Percentiles rank a stretch among this genome's conserved stretches.
Conservation (phyloP, 2,888 invertebrate species). For the Emmelina monodactyla region DNA sequence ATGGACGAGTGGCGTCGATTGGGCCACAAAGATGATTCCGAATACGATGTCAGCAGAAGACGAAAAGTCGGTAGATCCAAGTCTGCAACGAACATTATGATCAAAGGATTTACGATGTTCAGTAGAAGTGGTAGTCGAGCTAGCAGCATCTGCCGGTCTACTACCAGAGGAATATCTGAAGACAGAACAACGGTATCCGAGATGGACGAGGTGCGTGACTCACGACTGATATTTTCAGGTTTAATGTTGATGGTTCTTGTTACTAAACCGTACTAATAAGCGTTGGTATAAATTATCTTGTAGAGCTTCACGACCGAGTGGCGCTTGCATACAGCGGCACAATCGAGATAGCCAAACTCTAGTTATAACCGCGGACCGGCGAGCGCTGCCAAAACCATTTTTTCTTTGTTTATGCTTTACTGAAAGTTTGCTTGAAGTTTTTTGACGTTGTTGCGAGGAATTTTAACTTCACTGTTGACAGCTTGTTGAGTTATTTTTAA, state of each 20-base stretch:
- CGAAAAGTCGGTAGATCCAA: slow-evolving; percentile 68
- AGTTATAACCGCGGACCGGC: background rate
- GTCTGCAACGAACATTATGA: slow-evolving; percentile 84
- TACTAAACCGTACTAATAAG: background rate
- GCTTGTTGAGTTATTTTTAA: too few relatives aligned
- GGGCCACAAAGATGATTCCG: slow-evolving; percentile 68
- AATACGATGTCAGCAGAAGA: slow-evolving; percentile 38
- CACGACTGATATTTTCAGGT: background rate
- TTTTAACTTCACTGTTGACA: too few relatives aligned
- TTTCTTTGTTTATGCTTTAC: slow-evolving; percentile 39
- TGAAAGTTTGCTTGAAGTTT: too few relatives aligned
- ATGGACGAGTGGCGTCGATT: slow-evolving; percentile 86
- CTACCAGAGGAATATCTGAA: slow-evolving; percentile 65
- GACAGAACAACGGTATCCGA: slow-evolving; percentile 72
- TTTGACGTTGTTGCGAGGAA: too few relatives aligned
- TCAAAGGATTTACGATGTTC: slow-evolving; percentile 80
- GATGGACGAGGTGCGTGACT: slow-evolving; percentile 53
- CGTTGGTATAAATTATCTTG: background rate
- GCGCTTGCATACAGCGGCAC: slow-evolving; percentile 25
- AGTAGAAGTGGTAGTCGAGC: slow-evolving; percentile 63
- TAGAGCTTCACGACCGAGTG: slow-evolving; percentile 17
- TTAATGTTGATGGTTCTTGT: background rate
- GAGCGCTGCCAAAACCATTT: slow-evolving; percentile 45
- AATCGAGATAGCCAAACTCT: too few relatives aligned
- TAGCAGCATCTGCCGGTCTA: slow-evolving; percentile 57